These are phyloP conservation scores for Nothobranchius furzeri DNA, from an alignment of 2,113 vertebrate genomes.

Conservation along the genomic window DNA sequence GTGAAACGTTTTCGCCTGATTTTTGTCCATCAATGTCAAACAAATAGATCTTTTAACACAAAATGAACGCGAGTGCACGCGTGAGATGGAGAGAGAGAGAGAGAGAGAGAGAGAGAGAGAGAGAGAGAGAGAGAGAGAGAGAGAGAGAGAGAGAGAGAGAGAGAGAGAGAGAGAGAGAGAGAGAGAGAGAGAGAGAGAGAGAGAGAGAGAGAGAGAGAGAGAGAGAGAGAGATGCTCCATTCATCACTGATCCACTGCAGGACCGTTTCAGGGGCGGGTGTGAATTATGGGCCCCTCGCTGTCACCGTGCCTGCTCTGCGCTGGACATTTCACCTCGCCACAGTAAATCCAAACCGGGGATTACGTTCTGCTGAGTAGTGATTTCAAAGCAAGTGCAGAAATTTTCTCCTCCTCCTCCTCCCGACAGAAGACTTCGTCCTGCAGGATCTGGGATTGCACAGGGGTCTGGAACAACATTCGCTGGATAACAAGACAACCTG, in stretches of 20 bases:
- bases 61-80: background rate
- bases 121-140: constrained; percentile 37
- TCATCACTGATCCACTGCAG: constrained; percentile 78
- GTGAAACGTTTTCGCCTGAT: too few relatives aligned
- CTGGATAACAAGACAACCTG: constrained; percentile 26
- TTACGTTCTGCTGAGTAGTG: constrained; percentile 62
- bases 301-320: constrained; percentile 70
- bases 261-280: constrained; percentile 61
- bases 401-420: constrained; percentile 12
- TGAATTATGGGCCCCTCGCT: constrained; percentile 74
- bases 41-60: background rate
- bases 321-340: constrained; percentile 70
- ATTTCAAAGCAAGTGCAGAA: constrained; percentile 56
- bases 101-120: constrained; percentile 32
- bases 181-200: too few relatives aligned
- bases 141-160: constrained; percentile 29
- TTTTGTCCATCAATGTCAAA: too few relatives aligned
- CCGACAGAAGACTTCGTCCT: constrained; percentile 43
- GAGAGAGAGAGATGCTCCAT: constrained; percentile 51
- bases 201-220: constrained; percentile 34
- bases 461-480: constrained; percentile 24
- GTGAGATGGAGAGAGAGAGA: background rate
- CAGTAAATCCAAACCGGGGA: constrained; percentile 68
- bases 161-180: constrained; percentile 25
- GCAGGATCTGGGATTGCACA: constrained; percentile 42